Base-by-base conservation (phyloP, 2,888 invertebrate species). In the Acleris emargana region DNA sequence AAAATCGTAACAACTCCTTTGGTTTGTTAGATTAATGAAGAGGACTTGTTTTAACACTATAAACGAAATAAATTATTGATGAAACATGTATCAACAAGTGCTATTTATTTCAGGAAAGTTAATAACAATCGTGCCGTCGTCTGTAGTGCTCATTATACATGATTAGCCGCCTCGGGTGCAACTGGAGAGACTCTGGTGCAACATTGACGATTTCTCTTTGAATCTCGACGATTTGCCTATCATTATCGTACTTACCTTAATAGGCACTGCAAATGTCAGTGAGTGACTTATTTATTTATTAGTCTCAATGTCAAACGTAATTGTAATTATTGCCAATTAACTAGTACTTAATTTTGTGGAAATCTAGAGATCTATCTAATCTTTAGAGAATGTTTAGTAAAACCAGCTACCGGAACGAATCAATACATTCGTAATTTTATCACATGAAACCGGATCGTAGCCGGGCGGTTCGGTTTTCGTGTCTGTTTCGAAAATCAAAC, bases 401-500 rank as follows among this genome's bases (percentile, higher is more conserved):
- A 22, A 20, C 9, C 47, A 53, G 38, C 47, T 11, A 54, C 43
- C 20, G 58, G 18, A 59, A 64, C 58, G 58, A 47, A 59, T 59
- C 49, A 42, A 28, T 54, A 42, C 49, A 53, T 49, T 64, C 49
- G 53, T 64, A 64, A 54, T 54, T 47, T 58, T 49, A 59, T 59
- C 49, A 42, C 42, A 54, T 72, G 74, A 71, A 75, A 74, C 67
- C 68, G 64, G 69, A 78, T 73, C 71, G 71, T 74, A 64, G 68
- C 70, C 66, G 70, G 71, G 80, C 76, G 77, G 79, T 79, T 75
- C 76, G 77, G 79, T 62, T 17, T 18, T 58, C 47, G 62, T 62
- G 70, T 71, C 67, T 64, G 67, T 75, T 73, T 74, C 71, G 73
- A 72, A 75, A 75, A 59, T 64, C 69, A 68, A 73, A 60, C 69